Evolutionary conservation across 2,888 invertebrate genomes (phyloP).

Genomic region (Lumbricus terrestris): DNA sequence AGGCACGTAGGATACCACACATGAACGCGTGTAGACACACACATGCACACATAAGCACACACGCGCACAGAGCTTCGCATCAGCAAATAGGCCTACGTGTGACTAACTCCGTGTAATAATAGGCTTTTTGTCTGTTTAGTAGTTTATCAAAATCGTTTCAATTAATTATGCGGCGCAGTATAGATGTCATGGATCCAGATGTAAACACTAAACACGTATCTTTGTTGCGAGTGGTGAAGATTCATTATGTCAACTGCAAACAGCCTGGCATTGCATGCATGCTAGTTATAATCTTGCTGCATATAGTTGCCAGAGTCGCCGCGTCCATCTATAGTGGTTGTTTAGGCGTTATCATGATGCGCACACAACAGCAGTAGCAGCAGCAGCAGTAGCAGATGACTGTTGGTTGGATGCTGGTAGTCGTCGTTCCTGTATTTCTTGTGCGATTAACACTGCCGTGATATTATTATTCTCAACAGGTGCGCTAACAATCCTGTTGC

Average conservation of each 20-base stretch:
- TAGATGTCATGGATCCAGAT: neutral
- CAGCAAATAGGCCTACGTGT: too few species aligned
- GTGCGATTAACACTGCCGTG: neutral
- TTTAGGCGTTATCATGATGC: neutral
- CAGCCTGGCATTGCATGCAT: neutral
- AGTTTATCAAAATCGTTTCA: too few species aligned
- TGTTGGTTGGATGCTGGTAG: neutral
- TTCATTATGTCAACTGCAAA: neutral
- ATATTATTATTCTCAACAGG: neutral
- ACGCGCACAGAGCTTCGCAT: too few species aligned
- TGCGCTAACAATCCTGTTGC: neutral
- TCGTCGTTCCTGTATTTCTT: neutral
- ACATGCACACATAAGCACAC: too few species aligned
- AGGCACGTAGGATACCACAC: neutral
- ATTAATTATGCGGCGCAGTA: neutral
- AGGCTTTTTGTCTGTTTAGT: too few species aligned
- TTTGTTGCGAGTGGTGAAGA: neutral
- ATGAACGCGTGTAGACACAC: neutral
- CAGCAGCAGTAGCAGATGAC: neutral
- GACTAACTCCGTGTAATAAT: too few species aligned
- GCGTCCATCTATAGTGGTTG: neutral
- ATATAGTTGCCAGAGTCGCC: neutral
- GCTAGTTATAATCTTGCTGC: neutral
- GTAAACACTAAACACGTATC: neutral
- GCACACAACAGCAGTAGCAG: too few species aligned